Conservation (phyloP, 2,113 vertebrate genomes). For the Pogonocichla stellata region DNA sequence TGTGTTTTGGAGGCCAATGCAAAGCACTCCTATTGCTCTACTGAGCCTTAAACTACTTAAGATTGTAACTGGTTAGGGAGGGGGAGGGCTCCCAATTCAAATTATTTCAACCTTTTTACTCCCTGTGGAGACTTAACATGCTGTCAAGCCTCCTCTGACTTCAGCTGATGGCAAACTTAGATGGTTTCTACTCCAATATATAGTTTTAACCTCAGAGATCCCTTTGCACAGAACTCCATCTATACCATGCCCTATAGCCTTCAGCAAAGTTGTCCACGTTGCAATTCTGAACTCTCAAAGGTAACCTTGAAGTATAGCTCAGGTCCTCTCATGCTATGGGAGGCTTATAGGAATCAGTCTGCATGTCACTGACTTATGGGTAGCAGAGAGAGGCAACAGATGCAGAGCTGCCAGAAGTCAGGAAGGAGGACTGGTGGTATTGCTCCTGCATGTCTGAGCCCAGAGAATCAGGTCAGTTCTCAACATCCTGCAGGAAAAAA, state of each 20-base stretch:
- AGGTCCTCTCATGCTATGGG: background rate
- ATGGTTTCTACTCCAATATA: background rate
- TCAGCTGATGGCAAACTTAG: background rate
- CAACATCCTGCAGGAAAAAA: background rate
- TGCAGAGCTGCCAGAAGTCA: background rate
- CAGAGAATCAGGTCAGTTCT: background rate
- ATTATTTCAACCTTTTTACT: conserved; percentile 38
- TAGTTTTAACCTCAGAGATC: conserved; percentile 2
- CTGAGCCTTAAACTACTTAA: conserved; percentile 26
- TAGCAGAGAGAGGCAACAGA: background rate
- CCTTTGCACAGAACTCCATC: background rate
- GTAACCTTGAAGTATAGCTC: conserved; percentile 10
- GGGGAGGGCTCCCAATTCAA: conserved; percentile 18
- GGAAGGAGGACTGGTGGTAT: background rate
- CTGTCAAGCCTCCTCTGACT: background rate
- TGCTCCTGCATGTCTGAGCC: background rate
- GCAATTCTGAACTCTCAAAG: background rate
- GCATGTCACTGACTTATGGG: background rate
- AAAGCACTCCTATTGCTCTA: conserved; percentile 25
- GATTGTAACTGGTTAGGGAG: background rate
- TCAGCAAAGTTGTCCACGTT: conserved; percentile 12
- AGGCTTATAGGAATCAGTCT: background rate
- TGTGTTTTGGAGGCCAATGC: conserved; percentile 26
- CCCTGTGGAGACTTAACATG: background rate
- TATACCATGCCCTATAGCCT: background rate